Evolutionary conservation across 2,113 vertebrate genomes (phyloP).

Genomic region (Trematomus loennbergii): DNA sequence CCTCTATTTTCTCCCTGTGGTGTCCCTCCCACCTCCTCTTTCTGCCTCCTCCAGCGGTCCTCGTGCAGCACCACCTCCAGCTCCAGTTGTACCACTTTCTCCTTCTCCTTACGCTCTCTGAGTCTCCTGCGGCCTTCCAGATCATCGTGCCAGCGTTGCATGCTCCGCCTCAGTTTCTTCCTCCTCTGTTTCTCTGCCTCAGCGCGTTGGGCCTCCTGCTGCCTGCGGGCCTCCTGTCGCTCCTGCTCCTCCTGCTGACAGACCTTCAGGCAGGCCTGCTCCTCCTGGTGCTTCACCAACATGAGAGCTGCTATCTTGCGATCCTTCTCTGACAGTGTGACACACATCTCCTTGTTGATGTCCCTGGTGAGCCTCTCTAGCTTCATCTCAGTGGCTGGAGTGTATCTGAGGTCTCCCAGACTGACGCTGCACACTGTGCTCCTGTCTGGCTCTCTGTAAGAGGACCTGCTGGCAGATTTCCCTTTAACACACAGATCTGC

Average conservation of each 20-base stretch:
- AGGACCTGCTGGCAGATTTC: slow-evolving; percentile 44
- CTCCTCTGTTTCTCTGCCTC: slow-evolving; percentile 69
- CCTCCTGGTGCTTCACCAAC: slow-evolving; percentile 84
- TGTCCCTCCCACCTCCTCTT: slow-evolving; percentile 71
- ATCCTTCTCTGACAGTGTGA: slow-evolving; percentile 81
- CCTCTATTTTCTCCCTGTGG: slow-evolving; percentile 51
- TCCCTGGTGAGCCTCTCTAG: slow-evolving; percentile 66
- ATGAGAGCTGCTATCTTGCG: slow-evolving; percentile 87
- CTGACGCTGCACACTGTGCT: slow-evolving; percentile 65
- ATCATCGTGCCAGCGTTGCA: slow-evolving; percentile 74
- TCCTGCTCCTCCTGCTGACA: slow-evolving; percentile 73
- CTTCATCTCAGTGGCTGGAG: slow-evolving; percentile 57
- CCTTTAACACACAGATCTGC: slow-evolving; percentile 56
- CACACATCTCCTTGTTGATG: slow-evolving; percentile 72
- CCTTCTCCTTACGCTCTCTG: slow-evolving; percentile 63
- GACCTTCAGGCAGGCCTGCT: slow-evolving; percentile 72
- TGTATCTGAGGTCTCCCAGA: slow-evolving; percentile 72
- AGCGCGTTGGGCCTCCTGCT: slow-evolving; percentile 65
- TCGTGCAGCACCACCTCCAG: slow-evolving; percentile 55
- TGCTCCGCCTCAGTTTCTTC: slow-evolving; percentile 61
- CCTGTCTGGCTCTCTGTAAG: slow-evolving; percentile 44
- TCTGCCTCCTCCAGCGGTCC: slow-evolving; percentile 61
- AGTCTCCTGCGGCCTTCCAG: slow-evolving; percentile 72
- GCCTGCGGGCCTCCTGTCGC: slow-evolving; percentile 78
- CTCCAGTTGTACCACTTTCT: slow-evolving; percentile 35